Evolutionary conservation across 2,113 vertebrate species (phyloP).

Genomic region (Isurus oxyrinchus): DNA sequence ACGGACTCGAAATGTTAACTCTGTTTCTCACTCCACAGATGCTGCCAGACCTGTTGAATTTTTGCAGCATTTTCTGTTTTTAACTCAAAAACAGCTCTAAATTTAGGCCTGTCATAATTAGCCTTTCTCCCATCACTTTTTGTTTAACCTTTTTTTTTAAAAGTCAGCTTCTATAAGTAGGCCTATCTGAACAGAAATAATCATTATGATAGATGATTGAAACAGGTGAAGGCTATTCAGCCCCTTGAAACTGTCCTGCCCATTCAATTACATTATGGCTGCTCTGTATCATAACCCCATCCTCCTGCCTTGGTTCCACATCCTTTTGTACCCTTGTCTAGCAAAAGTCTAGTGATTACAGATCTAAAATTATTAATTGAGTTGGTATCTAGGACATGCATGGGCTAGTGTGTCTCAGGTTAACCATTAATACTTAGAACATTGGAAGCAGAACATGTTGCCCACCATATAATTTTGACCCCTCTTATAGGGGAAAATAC

Average conservation of each 20-base stretch:
- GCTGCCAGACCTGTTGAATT: too few relatives aligned
- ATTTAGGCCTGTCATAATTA: background rate
- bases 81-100: background rate
- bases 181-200: background rate
- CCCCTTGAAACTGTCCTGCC: background rate
- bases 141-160: background rate
- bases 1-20: too few relatives aligned
- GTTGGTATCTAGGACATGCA: background rate
- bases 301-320: background rate
- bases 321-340: background rate
- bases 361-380: background rate
- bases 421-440: background rate
- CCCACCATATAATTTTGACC: background rate
- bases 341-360: background rate
- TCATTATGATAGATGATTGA: background rate
- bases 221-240: background rate
- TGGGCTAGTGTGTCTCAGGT: background rate
- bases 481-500: background rate
- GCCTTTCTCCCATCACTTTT: background rate
- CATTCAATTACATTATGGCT: background rate
- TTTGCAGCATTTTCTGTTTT: too few relatives aligned
- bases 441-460: background rate
- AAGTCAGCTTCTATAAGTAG: background rate
- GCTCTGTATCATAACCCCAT: background rate
- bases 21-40: too few relatives aligned